A percentile compares a stretch with the other conserved stretches of the same genome.
Evolutionary conservation across 2,797 vertebrate genomes (phyloP).

Genomic region (Pelodytes ibericus): DNA sequence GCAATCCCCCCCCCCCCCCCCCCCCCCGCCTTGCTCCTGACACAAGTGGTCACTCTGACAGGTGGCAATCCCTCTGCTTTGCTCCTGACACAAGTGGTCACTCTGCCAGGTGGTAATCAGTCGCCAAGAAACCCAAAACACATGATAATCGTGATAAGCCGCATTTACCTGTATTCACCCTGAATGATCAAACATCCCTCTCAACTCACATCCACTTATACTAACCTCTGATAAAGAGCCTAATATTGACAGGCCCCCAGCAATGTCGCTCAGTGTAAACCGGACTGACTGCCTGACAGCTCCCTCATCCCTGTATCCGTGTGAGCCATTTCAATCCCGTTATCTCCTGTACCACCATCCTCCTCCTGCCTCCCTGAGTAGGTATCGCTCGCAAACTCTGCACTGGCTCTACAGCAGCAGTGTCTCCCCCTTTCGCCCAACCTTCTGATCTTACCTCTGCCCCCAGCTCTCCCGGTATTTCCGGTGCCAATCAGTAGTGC

Average conservation of each 20-base stretch:
- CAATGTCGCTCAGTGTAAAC: no score
- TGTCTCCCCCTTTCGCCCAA: not conserved
- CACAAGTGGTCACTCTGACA: no score
- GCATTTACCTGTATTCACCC: no score
- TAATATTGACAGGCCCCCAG: no score
- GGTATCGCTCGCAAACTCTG: not conserved
- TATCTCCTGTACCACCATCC: slow-evolving; percentile 25
- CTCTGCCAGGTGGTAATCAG: not conserved
- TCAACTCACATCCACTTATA: no score
- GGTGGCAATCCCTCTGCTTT: no score
- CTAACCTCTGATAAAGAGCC: no score
- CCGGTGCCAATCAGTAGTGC: slow-evolving; percentile 13
- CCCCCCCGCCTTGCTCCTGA: no score
- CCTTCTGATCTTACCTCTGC: slow-evolving; percentile 21
- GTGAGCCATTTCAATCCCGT: not conserved
- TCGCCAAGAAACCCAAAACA: no score
- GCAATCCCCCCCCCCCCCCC: not conserved
- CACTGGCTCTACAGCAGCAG: not conserved
- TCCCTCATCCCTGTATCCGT: not conserved
- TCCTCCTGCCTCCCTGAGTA: not conserved
- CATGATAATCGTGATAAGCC: no score
- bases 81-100: not conserved
- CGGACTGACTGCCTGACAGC: not conserved
- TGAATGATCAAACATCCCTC: no score
- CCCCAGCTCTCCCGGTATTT: slow-evolving; percentile 22